These are phyloP conservation scores for Acrocephalus arundinaceus DNA, from an alignment of 2,113 vertebrate genomes.

Conservation along the genomic window DNA sequence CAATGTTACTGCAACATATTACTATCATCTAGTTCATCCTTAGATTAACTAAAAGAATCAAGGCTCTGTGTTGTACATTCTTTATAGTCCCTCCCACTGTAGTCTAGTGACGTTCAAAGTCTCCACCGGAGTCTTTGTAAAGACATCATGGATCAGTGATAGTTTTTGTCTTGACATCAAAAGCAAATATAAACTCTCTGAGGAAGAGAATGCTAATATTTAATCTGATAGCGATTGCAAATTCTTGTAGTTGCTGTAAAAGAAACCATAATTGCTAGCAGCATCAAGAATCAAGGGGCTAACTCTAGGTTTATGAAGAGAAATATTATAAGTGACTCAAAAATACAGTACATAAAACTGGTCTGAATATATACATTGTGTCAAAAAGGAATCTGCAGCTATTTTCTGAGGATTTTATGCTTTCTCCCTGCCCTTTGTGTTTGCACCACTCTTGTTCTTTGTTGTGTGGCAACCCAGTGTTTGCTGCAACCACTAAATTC, in stretches of 20 bases:
- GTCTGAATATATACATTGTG: background rate
- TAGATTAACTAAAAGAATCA: background rate
- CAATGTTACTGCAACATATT: background rate
- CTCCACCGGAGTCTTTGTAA: background rate
- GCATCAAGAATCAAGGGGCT: background rate
- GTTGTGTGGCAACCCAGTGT: background rate
- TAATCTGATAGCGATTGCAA: background rate
- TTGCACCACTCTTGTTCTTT: background rate
- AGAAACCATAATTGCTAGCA: background rate
- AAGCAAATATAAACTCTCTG: background rate
- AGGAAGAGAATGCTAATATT: background rate
- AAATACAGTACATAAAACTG: background rate
- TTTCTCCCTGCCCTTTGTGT: background rate
- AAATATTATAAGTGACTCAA: background rate
- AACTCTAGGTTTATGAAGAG: background rate
- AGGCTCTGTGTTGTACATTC: background rate
- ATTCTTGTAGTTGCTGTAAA: background rate
- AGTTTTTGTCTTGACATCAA: background rate
- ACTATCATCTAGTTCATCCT: background rate
- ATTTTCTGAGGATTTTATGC: background rate
- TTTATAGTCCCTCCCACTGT: background rate
- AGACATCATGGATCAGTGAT: background rate
- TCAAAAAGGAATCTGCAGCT: background rate
- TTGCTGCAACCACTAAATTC: background rate
- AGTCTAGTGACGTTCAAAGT: background rate